Evolutionary conservation across 2,888 invertebrate genomes (phyloP).

Genomic region (Acronicta leporina): DNA sequence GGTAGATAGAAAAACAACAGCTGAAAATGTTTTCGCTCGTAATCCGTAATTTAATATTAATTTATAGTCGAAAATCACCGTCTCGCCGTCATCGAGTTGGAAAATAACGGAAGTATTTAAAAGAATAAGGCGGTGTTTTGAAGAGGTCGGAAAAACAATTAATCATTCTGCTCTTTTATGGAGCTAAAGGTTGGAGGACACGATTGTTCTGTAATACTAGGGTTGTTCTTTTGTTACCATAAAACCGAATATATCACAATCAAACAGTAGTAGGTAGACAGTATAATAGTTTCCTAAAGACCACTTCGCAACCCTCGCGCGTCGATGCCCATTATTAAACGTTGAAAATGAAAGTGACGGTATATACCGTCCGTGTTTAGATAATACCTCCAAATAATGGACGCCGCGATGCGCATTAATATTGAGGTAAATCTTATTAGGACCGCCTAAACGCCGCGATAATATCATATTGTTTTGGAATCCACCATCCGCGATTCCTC

Average conservation of each 20-base stretch:
- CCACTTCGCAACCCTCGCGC: constrained; percentile 58
- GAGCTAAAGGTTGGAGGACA: constrained; percentile 85
- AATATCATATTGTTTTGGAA: constrained; percentile 88
- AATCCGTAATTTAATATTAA: constrained; percentile 85
- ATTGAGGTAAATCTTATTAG: constrained; percentile 89
- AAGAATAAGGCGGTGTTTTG: constrained; percentile 87
- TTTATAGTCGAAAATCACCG: constrained; percentile 83
- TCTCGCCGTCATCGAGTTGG: constrained; percentile 85
- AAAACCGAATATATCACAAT: constrained; percentile 67
- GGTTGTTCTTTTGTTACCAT: constrained; percentile 78
- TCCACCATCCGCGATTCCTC: constrained; percentile 85
- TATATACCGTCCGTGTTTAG: constrained; percentile 75
- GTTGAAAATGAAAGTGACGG: constrained; percentile 70
- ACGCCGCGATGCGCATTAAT: constrained; percentile 87
- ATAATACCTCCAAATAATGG: constrained; percentile 86
- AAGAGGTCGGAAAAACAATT: constrained; percentile 88
- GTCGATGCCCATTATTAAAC: constrained; percentile 63
- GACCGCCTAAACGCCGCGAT: constrained; percentile 86
- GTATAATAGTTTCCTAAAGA: constrained; percentile 66
- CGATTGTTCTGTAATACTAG: constrained; percentile 83
- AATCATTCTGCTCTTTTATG: constrained; percentile 86
- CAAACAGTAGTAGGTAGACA: constrained; percentile 56
- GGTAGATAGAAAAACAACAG: constrained; percentile 55
- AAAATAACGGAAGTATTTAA: constrained; percentile 89
- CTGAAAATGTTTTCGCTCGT: constrained; percentile 74